Conservation (phyloP, 1,140 invertebrate genomes). For the Kradibia gibbosae region DNA sequence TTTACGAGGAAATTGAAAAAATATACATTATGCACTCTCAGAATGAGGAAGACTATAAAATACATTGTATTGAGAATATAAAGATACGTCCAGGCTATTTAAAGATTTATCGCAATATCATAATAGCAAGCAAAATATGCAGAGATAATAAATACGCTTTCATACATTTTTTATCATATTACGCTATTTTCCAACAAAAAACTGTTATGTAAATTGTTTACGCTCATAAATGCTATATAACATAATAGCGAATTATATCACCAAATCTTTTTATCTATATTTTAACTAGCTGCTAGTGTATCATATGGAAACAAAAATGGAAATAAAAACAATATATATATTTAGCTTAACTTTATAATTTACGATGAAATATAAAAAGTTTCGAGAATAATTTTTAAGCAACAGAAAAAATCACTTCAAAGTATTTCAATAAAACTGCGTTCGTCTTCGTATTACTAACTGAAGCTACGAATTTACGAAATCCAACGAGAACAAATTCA, state of each 20-base stretch:
- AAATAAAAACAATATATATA: background rate
- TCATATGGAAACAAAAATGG: background rate
- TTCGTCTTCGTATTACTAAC: background rate
- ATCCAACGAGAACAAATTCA: conserved; percentile 22
- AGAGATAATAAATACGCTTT: background rate
- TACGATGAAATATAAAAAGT: conserved; percentile 10
- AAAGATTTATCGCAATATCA: background rate
- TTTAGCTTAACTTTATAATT: background rate
- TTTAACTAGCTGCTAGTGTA: background rate
- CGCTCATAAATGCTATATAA: background rate
- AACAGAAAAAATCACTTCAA: conserved; percentile 4
- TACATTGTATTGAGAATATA: background rate
- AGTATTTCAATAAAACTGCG: conserved; percentile 39
- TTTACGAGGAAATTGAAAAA: background rate
- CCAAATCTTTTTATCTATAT: background rate
- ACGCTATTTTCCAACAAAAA: background rate
- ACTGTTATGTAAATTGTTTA: background rate
- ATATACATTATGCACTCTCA: background rate
- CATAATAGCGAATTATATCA: background rate
- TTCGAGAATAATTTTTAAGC: conserved; percentile 17
- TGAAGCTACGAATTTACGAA: conserved; percentile 5
- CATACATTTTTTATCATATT: background rate
- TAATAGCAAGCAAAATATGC: background rate
- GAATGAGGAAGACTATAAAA: background rate
- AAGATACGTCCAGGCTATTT: background rate